Evolutionary conservation across 2,113 vertebrate species (phyloP).

Genomic region (Prionailurus viverrinus): DNA sequence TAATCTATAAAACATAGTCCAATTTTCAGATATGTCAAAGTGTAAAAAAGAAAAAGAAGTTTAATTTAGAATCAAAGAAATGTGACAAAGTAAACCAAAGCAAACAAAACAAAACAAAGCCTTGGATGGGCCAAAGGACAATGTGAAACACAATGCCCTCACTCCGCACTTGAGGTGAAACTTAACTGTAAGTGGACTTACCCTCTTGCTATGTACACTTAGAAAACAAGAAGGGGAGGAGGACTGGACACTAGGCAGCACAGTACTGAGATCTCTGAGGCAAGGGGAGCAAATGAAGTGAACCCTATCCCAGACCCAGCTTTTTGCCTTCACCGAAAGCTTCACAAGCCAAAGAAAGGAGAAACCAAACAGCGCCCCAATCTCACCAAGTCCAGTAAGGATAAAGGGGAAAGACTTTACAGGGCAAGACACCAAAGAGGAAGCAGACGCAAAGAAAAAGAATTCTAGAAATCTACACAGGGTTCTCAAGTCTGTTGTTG

Average conservation of each 20-base stretch:
- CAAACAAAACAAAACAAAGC: neutral
- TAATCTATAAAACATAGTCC: neutral
- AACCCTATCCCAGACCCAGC: neutral
- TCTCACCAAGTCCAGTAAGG: neutral
- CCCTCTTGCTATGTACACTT: neutral
- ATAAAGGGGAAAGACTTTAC: neutral
- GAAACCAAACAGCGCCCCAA: neutral
- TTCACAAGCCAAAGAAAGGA: neutral
- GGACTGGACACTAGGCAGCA: neutral
- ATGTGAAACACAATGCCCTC: neutral
- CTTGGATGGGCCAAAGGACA: neutral
- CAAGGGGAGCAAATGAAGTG: neutral
- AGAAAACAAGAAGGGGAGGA: neutral
- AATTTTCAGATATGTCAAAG: constrained; percentile 1
- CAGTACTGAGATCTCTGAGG: neutral
- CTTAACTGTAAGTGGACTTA: neutral
- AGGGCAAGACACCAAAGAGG: neutral
- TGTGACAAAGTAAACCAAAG: neutral
- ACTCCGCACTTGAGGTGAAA: neutral
- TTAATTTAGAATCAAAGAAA: neutral
- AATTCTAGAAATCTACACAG: neutral
- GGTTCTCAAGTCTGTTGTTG: neutral
- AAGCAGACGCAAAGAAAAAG: neutral
- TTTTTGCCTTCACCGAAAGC: neutral
- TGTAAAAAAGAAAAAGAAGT: neutral